Conservation (phyloP, 2,888 invertebrate genomes). For the Malachius bipustulatus region DNA sequence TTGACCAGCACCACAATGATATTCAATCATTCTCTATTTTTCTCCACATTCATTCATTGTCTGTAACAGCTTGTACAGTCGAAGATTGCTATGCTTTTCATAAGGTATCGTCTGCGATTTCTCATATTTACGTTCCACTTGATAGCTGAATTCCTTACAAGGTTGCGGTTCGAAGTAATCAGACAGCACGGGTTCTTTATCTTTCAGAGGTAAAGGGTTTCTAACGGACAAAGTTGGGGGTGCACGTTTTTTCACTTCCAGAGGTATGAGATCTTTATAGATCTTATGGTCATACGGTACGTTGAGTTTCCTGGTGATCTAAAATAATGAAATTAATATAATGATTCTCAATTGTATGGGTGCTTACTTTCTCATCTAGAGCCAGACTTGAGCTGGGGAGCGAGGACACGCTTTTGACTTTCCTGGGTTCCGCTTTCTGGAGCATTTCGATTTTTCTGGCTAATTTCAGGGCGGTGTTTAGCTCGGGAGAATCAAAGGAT, state of each 20-base stretch:
- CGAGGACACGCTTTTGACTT: conserved; percentile 2
- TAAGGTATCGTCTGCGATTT: conserved; percentile 4
- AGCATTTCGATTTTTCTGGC: conserved; percentile 11
- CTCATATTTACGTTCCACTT: conserved; percentile 12
- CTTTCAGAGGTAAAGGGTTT: conserved; percentile 20
- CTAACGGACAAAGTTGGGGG: conserved; percentile 15
- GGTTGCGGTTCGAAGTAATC: conserved; percentile 18
- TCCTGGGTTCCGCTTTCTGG: conserved; percentile 5
- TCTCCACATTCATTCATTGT: too few relatives aligned
- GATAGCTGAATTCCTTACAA: conserved; percentile 12
- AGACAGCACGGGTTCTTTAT: conserved; percentile 21
- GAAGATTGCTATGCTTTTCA: conserved; percentile 13
- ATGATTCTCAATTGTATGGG: neutral
- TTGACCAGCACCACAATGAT: neutral
- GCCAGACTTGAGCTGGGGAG: conserved; percentile 4
- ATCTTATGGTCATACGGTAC: conserved; percentile 22
- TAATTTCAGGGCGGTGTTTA: conserved; percentile 11
- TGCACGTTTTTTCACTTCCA: conserved; percentile 16
- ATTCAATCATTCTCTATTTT: neutral
- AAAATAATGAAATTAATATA: conserved; percentile 10
- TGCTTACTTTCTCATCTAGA: conserved; percentile 11
- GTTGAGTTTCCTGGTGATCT: conserved; percentile 24
- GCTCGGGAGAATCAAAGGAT: conserved; percentile 10
- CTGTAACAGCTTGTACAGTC: conserved; percentile 10
- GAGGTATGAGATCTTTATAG: conserved; percentile 24